phyloP scores from a whole-genome alignment of 2,113 vertebrate species.

The Pontoporia blainvillei region DNA sequence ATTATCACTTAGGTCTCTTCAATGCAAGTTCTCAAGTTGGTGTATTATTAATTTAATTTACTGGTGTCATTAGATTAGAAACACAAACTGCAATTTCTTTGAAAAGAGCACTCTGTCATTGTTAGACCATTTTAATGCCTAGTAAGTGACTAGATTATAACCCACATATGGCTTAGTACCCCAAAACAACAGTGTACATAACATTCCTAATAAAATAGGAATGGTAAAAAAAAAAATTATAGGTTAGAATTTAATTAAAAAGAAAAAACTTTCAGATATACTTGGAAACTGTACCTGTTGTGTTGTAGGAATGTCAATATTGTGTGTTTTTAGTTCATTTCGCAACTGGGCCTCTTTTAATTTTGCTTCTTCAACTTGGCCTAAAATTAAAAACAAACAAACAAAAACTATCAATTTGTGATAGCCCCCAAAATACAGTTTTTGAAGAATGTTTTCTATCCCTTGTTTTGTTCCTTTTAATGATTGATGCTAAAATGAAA shows the following conservation, averaged over 20 bases:
- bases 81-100: constrained; percentile 9
- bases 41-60: neutral
- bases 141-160: neutral
- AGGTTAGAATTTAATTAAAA: neutral
- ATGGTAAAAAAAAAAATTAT: neutral
- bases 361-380: constrained; percentile 75
- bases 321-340: constrained; percentile 76
- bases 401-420: neutral
- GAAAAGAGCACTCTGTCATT: neutral
- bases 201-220: constrained; percentile 1
- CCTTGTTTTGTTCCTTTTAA: neutral
- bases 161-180: neutral
- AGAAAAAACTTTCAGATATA: neutral
- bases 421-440: neutral
- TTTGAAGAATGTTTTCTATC: neutral
- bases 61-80: constrained; percentile 8
- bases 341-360: constrained; percentile 80
- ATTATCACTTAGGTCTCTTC: neutral
- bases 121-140: neutral
- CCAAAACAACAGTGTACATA: neutral
- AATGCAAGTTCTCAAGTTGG: neutral
- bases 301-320: constrained; percentile 74
- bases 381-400: constrained; percentile 77
- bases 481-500: constrained; percentile 30
- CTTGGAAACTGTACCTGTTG: constrained; percentile 77